Conservation (phyloP, 2,797 vertebrate species). For the Tragelaphus eurycerus region DNA sequence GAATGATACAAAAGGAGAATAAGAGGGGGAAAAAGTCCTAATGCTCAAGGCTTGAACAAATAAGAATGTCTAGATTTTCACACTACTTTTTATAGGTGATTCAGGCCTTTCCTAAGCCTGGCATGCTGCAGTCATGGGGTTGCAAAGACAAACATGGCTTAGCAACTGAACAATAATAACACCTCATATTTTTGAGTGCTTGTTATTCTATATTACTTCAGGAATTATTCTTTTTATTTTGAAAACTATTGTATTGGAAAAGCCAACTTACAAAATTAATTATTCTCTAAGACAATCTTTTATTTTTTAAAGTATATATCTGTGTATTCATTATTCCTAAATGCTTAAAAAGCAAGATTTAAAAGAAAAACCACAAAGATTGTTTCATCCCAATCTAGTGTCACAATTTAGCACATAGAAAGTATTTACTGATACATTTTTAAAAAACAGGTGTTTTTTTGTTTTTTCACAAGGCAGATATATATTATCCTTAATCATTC, state of each 20-base stretch:
- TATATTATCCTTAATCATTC: not conserved
- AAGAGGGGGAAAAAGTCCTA: not conserved
- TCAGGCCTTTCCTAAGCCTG: not conserved
- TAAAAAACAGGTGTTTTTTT: not conserved
- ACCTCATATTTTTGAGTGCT: constrained; percentile 15
- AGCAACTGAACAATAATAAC: not conserved
- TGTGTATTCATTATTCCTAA: not conserved
- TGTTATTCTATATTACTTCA: not conserved
- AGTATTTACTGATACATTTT: not conserved
- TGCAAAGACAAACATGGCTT: not conserved
- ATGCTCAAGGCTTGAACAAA: constrained; percentile 30
- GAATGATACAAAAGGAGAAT: constrained; percentile 43
- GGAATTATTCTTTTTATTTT: not conserved
- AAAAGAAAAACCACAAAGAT: not conserved
- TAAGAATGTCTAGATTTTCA: not conserved
- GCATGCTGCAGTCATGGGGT: not conserved
- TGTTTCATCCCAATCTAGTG: not conserved
- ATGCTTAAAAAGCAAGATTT: not conserved
- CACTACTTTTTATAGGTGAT: not conserved
- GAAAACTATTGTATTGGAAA: not conserved
- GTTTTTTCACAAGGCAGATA: not conserved
- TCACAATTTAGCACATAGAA: not conserved
- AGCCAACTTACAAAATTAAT: constrained; percentile 34
- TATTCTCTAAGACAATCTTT: constrained; percentile 33
- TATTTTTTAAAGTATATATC: not conserved